Conservation (phyloP, 2,113 vertebrate species). For the Lanius ludovicianus region DNA sequence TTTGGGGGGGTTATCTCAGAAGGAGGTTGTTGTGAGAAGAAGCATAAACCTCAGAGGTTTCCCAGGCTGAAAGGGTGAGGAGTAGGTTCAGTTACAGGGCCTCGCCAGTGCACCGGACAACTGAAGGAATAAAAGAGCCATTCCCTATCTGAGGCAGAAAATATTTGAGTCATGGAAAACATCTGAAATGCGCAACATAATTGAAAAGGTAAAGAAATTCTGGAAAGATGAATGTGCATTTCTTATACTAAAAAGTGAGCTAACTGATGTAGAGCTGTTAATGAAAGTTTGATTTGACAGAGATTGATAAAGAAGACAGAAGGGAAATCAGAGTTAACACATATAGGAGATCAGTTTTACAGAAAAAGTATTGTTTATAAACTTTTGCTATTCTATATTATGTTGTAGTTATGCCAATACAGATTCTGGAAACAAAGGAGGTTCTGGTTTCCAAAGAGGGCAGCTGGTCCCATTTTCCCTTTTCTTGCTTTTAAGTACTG, state of each 20-base stretch:
- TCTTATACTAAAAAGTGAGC: not conserved
- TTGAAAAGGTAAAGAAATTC: not conserved
- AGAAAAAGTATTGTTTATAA: not conserved
- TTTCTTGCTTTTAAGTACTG: not conserved
- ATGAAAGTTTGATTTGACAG: not conserved
- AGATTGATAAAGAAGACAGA: not conserved
- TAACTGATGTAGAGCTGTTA: not conserved
- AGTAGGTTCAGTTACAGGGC: not conserved
- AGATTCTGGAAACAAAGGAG: not conserved
- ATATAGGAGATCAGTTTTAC: not conserved
- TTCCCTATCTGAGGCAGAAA: not conserved
- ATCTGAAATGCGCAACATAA: not conserved
- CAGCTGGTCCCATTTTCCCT: not conserved
- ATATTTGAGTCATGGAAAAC: not conserved
- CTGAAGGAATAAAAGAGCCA: not conserved
- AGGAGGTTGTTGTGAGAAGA: not conserved
- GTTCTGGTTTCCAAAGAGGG: not conserved
- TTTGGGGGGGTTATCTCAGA: not conserved
- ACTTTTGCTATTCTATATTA: not conserved
- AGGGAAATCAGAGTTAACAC: not conserved
- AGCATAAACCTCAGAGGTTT: not conserved
- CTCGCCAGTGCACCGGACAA: not conserved
- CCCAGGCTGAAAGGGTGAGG: not conserved
- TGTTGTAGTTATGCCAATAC: fast-evolving
- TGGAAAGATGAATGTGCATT: not conserved